These are phyloP conservation scores for Ridgeia piscesae DNA, from an alignment of 1,140 invertebrate genomes.

Conservation along the genomic window DNA sequence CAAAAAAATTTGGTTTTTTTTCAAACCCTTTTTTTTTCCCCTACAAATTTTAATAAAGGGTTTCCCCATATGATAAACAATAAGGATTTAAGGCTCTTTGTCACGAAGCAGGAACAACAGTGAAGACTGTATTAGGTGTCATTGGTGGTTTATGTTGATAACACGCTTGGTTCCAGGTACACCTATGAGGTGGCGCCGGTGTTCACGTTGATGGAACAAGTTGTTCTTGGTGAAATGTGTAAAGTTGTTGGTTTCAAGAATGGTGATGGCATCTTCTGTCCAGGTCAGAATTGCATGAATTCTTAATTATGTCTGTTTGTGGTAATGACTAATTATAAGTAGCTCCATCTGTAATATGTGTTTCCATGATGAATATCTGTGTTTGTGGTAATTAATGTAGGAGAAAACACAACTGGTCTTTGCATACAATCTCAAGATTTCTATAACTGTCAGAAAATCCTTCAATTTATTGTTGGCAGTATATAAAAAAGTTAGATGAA, in stretches of 20 bases:
- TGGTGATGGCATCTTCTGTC: slow-evolving; percentile 94
- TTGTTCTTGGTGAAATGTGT: slow-evolving; percentile 91
- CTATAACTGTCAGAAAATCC: not conserved
- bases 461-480: not conserved
- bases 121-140: no score
- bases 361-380: not conserved
- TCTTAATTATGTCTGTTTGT: not conserved
- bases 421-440: not conserved
- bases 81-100: no score
- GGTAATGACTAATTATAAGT: not conserved
- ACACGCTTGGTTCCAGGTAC: slow-evolving; percentile 71
- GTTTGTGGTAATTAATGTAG: not conserved
- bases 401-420: not conserved
- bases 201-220: slow-evolving; percentile 97
- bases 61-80: no score
- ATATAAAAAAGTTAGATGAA: not conserved
- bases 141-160: not conserved
- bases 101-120: no score
- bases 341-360: not conserved
- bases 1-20: no score
- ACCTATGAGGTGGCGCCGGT: slow-evolving; percentile 98
- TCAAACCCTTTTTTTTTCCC: no score
- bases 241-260: slow-evolving; percentile 84
- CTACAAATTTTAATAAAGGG: no score
- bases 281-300: slow-evolving; percentile 62